These are phyloP conservation scores for Myripristis jacobus DNA, from an alignment of 2,797 vertebrate species.

Conservation along the genomic window DNA sequence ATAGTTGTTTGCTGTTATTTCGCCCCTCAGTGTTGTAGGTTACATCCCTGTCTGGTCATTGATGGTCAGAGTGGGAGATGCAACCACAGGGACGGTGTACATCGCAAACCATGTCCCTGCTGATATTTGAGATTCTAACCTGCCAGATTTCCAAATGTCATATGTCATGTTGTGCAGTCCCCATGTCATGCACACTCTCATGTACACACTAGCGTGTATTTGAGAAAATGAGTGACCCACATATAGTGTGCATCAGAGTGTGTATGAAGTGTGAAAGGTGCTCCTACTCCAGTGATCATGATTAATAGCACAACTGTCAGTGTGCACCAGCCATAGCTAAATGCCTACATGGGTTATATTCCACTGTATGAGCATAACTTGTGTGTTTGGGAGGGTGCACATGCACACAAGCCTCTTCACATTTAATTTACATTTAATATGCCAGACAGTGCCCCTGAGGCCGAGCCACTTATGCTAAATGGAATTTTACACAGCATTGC, in stretches of 20 bases:
- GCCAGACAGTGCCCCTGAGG: constrained; percentile 6
- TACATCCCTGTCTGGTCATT: constrained; percentile 45
- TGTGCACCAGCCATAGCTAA: constrained; percentile 49
- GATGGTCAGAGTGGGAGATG: constrained; percentile 40
- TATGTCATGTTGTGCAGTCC: neutral
- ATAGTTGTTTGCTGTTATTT: too few relatives aligned
- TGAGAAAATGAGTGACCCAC: constrained; percentile 21
- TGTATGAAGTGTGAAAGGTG: constrained; percentile 56
- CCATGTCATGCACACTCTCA: neutral
- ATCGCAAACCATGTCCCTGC: constrained; percentile 47
- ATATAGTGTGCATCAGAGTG: constrained; percentile 10
- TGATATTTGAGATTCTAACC: constrained; percentile 58
- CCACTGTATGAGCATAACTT: constrained; percentile 40
- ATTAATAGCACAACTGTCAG: constrained; percentile 71
- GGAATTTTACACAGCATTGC: constrained; percentile 37
- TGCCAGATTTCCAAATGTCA: constrained; percentile 46
- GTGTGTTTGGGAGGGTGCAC: constrained; percentile 30
- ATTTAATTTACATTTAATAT: constrained; percentile 35
- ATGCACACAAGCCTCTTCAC: constrained; percentile 20
- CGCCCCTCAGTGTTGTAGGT: too few relatives aligned
- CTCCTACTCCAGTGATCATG: constrained; percentile 57
- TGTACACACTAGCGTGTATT: constrained; percentile 31
- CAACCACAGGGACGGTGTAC: constrained; percentile 26
- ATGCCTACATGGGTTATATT: constrained; percentile 58
- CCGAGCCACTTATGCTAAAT: constrained; percentile 8